A percentile compares a stretch with the other conserved stretches of the same genome.
These are phyloP conservation scores for Zaprionus taronus DNA, from an alignment of 1,140 invertebrate species.

Conservation along the genomic window DNA sequence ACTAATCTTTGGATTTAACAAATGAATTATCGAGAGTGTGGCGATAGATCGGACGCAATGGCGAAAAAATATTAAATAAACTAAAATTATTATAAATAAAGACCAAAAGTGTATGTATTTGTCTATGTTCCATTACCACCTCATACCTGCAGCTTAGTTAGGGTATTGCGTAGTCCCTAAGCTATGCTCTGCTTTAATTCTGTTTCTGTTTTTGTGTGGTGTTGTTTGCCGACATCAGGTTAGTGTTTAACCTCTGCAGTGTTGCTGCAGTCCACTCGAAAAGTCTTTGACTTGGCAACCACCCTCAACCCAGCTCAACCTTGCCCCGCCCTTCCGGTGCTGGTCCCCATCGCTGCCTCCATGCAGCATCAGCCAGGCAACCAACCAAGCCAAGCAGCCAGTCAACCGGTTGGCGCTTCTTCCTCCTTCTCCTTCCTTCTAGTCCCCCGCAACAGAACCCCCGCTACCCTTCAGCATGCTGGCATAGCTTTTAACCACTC, in stretches of 20 bases:
- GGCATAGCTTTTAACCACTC: conserved; percentile 77
- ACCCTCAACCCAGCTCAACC: background rate
- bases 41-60: too few species aligned
- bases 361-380: conserved; percentile 46
- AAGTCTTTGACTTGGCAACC: conserved; percentile 74
- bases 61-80: too few species aligned
- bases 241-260: conserved; percentile 77
- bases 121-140: background rate
- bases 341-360: conserved; percentile 18
- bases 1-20: too few species aligned
- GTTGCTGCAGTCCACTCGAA: conserved; percentile 73
- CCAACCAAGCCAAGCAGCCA: conserved; percentile 64
- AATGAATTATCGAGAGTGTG: too few species aligned
- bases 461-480: conserved; percentile 16
- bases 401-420: conserved; percentile 54
- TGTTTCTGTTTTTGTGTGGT: conserved; percentile 47
- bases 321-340: background rate
- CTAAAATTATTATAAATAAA: too few species aligned
- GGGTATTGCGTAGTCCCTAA: conserved; percentile 5
- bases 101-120: background rate
- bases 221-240: conserved; percentile 68
- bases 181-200: conserved; percentile 3
- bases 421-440: background rate
- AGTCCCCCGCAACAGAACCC: background rate
- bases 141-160: background rate